These are phyloP conservation scores for Globodera rostochiensis DNA, from an alignment of 1,140 invertebrate genomes.

Conservation along the genomic window DNA sequence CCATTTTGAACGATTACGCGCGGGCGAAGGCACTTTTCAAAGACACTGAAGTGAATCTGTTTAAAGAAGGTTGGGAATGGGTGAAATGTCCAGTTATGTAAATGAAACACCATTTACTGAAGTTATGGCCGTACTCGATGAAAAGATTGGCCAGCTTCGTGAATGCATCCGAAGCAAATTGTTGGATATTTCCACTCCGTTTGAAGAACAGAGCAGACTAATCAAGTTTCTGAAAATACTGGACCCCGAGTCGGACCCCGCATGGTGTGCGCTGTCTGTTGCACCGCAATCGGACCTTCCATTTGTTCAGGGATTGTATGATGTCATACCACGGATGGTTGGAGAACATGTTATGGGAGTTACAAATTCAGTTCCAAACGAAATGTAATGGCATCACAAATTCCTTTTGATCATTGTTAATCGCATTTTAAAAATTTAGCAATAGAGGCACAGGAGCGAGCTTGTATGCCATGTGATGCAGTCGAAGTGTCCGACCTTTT, in stretches of 20 bases:
- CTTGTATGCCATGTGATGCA: neutral
- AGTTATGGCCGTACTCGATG: constrained; percentile 79
- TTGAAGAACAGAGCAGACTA: constrained; percentile 90
- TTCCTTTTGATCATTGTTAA: neutral
- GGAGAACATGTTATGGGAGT: constrained; percentile 60
- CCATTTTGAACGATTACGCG: constrained; percentile 95
- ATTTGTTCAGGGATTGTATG: constrained; percentile 58
- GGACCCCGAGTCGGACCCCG: constrained; percentile 62
- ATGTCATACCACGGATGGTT: constrained; percentile 62
- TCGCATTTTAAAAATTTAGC: neutral
- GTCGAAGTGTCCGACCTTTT: neutral
- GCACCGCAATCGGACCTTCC: neutral
- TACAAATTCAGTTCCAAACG: constrained; percentile 51
- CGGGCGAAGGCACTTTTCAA: constrained; percentile 92
- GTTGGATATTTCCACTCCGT: constrained; percentile 80
- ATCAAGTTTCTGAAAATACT: constrained; percentile 70
- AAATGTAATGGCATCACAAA: neutral
- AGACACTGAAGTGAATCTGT: constrained; percentile 81
- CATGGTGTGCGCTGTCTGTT: constrained; percentile 39
- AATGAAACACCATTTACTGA: constrained; percentile 31
- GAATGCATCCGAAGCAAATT: constrained; percentile 80
- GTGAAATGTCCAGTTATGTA: neutral
- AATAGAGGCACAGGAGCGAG: neutral
- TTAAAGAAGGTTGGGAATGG: constrained; percentile 71
- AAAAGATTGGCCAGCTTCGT: constrained; percentile 80